Conservation (phyloP, 2,797 vertebrate species). For the Muscicapa striata region DNA sequence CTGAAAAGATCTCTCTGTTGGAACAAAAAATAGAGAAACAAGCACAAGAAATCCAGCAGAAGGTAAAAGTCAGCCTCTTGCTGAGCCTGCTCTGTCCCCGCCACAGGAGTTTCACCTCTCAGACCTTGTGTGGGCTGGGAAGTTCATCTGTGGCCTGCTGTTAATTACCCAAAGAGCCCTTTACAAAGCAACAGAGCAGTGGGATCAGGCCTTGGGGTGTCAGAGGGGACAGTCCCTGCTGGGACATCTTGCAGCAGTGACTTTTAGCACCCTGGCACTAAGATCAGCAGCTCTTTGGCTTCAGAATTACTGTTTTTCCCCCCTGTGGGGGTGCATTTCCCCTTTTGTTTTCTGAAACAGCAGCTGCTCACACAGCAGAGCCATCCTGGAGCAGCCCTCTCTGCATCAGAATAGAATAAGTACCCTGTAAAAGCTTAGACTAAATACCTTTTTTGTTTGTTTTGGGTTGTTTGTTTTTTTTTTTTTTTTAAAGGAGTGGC, state of each 20-base stretch:
- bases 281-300: neutral
- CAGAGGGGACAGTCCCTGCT: neutral
- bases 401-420: neutral
- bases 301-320: neutral
- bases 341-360: neutral
- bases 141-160: neutral
- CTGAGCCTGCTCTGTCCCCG: neutral
- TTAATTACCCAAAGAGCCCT: neutral
- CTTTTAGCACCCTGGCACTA: neutral
- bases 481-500: neutral
- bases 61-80: constrained; percentile 70
- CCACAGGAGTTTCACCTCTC: neutral
- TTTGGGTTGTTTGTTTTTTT: no score
- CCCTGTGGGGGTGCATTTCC: neutral
- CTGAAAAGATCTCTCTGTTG: constrained; percentile 77
- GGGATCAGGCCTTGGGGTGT: neutral
- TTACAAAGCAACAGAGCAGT: neutral
- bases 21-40: constrained; percentile 81
- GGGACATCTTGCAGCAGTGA: neutral
- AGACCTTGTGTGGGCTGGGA: neutral
- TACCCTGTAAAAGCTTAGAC: neutral
- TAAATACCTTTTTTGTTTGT: neutral
- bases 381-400: neutral
- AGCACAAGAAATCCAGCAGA: constrained; percentile 75
- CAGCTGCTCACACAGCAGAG: neutral